These are phyloP conservation scores for Globodera rostochiensis DNA, from an alignment of 1,140 invertebrate genomes.

Conservation along the genomic window DNA sequence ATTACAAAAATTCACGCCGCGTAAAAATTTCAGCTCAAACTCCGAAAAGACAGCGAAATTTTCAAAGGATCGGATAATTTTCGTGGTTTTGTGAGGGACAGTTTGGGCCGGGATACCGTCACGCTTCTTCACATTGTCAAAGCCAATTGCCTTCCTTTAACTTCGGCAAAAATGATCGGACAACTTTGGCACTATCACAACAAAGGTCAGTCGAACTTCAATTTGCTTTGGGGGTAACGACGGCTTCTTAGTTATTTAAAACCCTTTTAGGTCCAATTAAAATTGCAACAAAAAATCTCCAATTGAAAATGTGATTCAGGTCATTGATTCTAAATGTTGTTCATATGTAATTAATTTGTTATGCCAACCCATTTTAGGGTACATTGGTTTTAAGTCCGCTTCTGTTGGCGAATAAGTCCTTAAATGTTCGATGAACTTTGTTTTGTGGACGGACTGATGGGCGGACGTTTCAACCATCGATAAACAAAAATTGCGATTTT, in stretches of 20 bases:
- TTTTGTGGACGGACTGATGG: too few species aligned
- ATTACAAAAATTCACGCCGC: neutral
- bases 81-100: neutral
- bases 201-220: neutral
- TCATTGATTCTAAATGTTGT: neutral
- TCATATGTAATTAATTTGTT: neutral
- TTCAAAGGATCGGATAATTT: neutral
- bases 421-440: too few species aligned
- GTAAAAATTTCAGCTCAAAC: neutral
- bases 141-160: neutral
- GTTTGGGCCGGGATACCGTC: neutral
- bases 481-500: too few species aligned
- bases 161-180: neutral
- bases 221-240: too few species aligned
- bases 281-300: neutral
- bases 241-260: neutral
- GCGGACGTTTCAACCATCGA: too few species aligned
- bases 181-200: slow-evolving; percentile 8
- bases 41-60: neutral
- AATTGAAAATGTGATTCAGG: neutral
- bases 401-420: too few species aligned
- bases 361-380: neutral
- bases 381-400: neutral
- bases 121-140: neutral
- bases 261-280: neutral